These are phyloP conservation scores for Paramuricea clavata DNA, from an alignment of 92 coral and sea anemone species.

Conservation along the genomic window DNA sequence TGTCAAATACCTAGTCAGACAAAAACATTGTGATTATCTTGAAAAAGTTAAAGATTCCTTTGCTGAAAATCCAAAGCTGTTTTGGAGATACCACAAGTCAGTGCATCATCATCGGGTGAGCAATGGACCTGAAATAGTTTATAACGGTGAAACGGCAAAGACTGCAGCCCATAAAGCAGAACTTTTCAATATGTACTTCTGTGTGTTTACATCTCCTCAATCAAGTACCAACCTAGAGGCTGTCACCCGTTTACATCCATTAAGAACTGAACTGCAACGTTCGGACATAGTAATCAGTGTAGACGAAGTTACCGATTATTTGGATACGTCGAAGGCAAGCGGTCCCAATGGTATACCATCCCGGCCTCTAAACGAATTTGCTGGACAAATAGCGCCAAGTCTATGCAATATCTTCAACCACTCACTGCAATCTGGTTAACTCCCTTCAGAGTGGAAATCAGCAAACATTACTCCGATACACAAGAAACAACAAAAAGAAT, in stretches of 20 bases:
- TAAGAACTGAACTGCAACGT: too few relatives aligned
- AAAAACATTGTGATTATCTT: conserved; percentile 66
- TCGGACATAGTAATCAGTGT: too few relatives aligned
- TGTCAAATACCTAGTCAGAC: conserved; percentile 1
- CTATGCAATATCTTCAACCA: not conserved
- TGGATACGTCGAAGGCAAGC: too few relatives aligned
- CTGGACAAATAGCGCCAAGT: not conserved
- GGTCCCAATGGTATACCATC: too few relatives aligned
- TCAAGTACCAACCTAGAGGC: not conserved
- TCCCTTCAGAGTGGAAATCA: conserved; percentile 9
- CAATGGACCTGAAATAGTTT: not conserved
- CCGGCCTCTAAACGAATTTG: too few relatives aligned
- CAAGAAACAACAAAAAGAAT: conserved; percentile 5
- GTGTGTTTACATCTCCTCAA: not conserved
- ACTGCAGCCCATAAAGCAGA: not conserved
- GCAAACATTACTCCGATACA: not conserved
- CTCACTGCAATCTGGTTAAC: not conserved
- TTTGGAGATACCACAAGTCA: not conserved
- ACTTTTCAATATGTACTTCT: not conserved
- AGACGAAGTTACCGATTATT: too few relatives aligned
- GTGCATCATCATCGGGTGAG: not conserved
- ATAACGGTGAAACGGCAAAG: too few relatives aligned
- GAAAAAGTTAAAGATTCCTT: conserved; percentile 66
- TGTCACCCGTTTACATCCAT: too few relatives aligned
- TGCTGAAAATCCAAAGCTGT: conserved; percentile 39